phyloP scores from a whole-genome alignment of 37 sponge, comb jelly and placozoan genomes.

The Theonella swinhoei region DNA sequence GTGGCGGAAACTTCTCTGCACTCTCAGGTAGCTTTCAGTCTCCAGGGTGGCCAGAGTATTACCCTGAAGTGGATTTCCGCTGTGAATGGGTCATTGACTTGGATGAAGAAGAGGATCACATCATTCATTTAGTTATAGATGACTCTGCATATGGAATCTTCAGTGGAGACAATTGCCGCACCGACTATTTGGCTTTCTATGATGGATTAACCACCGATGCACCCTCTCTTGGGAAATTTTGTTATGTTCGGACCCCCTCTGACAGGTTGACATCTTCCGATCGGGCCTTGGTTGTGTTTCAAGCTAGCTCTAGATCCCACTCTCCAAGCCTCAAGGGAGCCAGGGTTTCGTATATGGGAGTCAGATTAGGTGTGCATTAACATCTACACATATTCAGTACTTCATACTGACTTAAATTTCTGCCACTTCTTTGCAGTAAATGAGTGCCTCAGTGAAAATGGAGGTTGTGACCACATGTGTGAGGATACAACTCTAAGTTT shows the following conservation, averaged over 20 bases:
- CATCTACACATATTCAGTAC: background rate
- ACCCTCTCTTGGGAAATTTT: background rate
- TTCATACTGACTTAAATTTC: background rate
- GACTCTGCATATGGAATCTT: background rate
- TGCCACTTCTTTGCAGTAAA: background rate
- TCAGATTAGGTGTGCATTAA: background rate
- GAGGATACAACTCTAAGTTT: background rate
- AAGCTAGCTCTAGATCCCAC: background rate
- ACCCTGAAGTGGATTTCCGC: background rate
- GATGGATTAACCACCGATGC: background rate
- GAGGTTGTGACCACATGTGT: background rate
- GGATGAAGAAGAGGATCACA: background rate
- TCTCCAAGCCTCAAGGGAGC: background rate
- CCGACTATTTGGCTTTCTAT: background rate
- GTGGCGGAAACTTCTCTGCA: background rate
- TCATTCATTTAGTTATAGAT: background rate
- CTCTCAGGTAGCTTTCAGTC: background rate
- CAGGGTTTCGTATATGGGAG: background rate
- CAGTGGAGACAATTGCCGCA: background rate
- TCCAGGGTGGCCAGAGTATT: background rate
- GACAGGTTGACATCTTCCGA: background rate
- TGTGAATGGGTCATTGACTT: background rate
- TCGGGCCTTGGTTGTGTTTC: background rate
- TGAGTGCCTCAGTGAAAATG: background rate
- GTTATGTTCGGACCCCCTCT: background rate